phyloP scores from a whole-genome alignment of 2,113 vertebrate genomes.

The Megaceryle maxima region DNA sequence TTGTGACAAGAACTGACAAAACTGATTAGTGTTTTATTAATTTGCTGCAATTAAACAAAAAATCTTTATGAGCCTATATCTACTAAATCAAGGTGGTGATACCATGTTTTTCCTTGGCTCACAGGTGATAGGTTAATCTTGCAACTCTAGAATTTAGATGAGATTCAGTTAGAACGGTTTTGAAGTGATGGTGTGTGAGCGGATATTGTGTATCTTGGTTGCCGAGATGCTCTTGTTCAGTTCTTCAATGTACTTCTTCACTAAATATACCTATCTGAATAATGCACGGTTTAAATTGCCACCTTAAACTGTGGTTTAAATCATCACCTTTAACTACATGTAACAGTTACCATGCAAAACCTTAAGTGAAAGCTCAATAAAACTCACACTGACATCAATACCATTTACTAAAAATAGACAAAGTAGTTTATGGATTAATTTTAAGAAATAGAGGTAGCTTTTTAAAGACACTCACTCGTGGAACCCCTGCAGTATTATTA shows the following conservation, averaged over 20 bases:
- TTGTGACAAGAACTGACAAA: background rate
- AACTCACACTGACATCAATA: background rate
- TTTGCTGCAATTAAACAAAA: background rate
- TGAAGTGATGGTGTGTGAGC: fast-evolving
- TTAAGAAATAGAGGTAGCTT: background rate
- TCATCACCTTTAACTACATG: background rate
- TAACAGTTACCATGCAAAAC: background rate
- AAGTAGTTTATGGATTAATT: background rate
- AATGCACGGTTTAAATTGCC: background rate
- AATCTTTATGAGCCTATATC: background rate
- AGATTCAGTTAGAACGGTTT: background rate
- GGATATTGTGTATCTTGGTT: background rate
- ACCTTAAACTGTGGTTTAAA: background rate
- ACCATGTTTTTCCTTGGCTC: background rate
- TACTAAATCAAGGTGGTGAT: background rate
- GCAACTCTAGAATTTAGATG: background rate
- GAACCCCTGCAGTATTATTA: background rate
- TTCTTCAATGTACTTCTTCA: background rate
- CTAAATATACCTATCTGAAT: background rate
- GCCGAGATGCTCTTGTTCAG: background rate
- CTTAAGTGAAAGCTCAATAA: background rate
- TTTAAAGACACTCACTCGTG: background rate
- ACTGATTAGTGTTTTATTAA: background rate
- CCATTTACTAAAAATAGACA: background rate
- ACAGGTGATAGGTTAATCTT: background rate